Conservation (phyloP, 2,797 vertebrate genomes). For the Eulemur albifrons region DNA sequence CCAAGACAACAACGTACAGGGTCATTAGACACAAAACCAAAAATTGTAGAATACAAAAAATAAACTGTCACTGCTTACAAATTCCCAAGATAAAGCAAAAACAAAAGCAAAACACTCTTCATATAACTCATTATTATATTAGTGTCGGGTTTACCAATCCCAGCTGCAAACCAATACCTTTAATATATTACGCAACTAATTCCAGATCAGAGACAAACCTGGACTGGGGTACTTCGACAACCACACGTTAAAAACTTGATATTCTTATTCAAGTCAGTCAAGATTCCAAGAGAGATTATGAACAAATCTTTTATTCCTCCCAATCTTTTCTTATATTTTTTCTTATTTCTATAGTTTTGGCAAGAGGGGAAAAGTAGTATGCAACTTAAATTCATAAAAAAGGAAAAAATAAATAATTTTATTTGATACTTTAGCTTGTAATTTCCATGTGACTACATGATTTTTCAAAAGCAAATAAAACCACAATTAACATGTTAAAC, state of each 20-base stretch:
- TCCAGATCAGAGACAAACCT: not conserved
- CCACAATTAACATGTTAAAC: not conserved
- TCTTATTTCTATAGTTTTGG: not conserved
- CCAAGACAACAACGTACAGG: not conserved
- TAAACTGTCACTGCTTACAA: not conserved
- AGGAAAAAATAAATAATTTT: not conserved
- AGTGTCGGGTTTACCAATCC: not conserved
- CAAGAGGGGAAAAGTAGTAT: not conserved
- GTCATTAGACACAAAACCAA: not conserved
- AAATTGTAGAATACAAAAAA: not conserved
- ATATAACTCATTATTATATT: not conserved
- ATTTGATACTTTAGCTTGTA: not conserved
- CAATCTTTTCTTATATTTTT: not conserved
- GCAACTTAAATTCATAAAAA: not conserved
- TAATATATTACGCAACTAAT: not conserved
- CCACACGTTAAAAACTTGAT: not conserved
- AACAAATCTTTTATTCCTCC: not conserved
- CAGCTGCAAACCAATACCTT: not conserved
- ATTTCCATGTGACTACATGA: not conserved
- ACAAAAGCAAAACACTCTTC: not conserved
- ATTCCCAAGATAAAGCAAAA: not conserved
- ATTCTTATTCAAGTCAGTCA: not conserved
- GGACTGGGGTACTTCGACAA: not conserved
- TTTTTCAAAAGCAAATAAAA: constrained; percentile 31
- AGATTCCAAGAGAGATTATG: not conserved